Percentiles rank a stretch among this genome's conserved stretches.
phyloP scores from a whole-genome alignment of 2,113 vertebrate genomes.

The Perognathus longimembris region DNA sequence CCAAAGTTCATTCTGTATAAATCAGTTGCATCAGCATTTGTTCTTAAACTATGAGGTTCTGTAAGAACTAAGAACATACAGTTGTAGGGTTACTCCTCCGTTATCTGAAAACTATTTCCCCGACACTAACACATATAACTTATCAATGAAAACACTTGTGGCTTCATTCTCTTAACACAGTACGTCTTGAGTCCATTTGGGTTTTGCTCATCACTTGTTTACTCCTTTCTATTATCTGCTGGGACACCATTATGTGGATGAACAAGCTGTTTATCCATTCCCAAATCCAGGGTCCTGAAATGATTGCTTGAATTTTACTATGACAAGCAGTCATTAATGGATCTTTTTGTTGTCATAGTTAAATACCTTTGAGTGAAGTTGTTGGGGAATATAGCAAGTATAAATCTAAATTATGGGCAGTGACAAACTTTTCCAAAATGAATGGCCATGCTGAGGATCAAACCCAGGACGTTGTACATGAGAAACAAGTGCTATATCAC shows the following conservation, averaged over 20 bases:
- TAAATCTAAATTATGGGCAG: not conserved
- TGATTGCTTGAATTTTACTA: not conserved
- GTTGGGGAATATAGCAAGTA: no score
- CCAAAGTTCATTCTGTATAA: no score
- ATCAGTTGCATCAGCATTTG: no score
- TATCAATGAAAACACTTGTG: no score
- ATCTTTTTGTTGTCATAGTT: not conserved
- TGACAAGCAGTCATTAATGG: not conserved
- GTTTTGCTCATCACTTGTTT: not conserved
- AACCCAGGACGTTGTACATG: no score
- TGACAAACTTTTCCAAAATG: not conserved
- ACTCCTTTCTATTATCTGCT: not conserved
- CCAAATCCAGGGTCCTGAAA: not conserved
- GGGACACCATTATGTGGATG: not conserved
- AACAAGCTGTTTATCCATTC: not conserved
- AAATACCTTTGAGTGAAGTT: not conserved
- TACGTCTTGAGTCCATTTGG: not conserved
- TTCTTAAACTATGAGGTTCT: no score
- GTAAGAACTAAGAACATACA: no score
- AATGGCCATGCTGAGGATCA: no score
- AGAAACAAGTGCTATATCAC: no score
- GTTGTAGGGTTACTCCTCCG: no score
- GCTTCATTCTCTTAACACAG: not conserved
- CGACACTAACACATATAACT: no score
- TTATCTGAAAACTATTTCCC: no score